These are phyloP conservation scores for Mionectes olivaceus DNA, from an alignment of 2,797 vertebrate genomes.

Conservation along the genomic window DNA sequence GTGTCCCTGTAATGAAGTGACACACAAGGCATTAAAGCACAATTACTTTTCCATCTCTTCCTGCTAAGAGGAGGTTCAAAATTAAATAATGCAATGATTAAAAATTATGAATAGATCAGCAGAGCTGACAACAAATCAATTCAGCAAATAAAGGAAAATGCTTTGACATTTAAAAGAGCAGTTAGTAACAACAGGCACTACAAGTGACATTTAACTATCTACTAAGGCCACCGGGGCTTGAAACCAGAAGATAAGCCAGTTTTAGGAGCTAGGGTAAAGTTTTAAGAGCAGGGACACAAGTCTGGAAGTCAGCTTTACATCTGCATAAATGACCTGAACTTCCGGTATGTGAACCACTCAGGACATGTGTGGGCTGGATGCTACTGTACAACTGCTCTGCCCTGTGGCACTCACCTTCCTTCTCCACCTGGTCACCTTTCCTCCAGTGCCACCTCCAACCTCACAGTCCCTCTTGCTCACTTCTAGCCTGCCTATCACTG, in stretches of 20 bases:
- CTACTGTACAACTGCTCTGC: background rate
- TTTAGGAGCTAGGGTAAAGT: background rate
- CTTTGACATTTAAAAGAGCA: slow-evolving; percentile 28
- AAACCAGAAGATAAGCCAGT: background rate
- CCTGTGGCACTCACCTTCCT: background rate
- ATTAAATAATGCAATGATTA: slow-evolving; percentile 28
- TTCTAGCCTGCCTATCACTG: background rate
- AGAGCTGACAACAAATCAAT: background rate
- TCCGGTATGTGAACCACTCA: rapidly evolving
- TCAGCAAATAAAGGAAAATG: background rate
- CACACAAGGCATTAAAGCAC: background rate
- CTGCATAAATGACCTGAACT: background rate
- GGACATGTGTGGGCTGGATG: too few relatives aligned
- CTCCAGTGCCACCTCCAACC: background rate
- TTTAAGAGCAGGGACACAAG: background rate
- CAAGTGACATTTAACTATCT: background rate
- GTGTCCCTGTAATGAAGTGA: background rate
- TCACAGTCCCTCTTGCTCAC: background rate
- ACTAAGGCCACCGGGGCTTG: background rate
- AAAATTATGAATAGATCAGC: background rate
- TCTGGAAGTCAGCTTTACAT: background rate
- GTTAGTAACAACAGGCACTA: slow-evolving; percentile 11
- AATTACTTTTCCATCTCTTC: background rate
- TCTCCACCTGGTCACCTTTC: background rate
- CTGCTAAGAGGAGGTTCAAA: background rate